A percentile compares a stretch with the other conserved stretches of the same genome.
phyloP scores from a whole-genome alignment of 2,113 vertebrate species.

The Psettodes erumei region DNA sequence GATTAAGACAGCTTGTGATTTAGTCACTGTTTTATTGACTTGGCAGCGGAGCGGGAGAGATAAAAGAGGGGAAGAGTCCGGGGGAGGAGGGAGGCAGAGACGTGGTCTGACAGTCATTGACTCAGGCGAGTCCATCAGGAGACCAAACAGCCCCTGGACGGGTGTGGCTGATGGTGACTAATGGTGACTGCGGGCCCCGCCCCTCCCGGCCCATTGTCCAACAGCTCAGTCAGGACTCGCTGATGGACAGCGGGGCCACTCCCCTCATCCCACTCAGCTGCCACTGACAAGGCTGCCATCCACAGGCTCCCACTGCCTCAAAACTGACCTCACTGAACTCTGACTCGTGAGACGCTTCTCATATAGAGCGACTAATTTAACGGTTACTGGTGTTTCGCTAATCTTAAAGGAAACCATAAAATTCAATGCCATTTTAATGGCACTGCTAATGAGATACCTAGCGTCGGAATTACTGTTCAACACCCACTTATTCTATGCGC shows the following conservation, averaged over 20 bases:
- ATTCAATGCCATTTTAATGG: background rate
- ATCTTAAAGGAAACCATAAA: background rate
- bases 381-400: background rate
- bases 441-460: slow-evolving; percentile 16
- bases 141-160: slow-evolving; percentile 64
- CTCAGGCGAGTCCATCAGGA: slow-evolving; percentile 76
- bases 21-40: slow-evolving; percentile 69
- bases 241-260: slow-evolving; percentile 66
- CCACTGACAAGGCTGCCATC: background rate
- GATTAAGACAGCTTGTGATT: slow-evolving; percentile 33
- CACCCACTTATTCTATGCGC: slow-evolving; percentile 5
- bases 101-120: slow-evolving; percentile 81
- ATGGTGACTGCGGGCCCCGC: slow-evolving; percentile 71
- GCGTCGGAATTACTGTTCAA: slow-evolving; percentile 4
- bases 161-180: slow-evolving; percentile 72
- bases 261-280: slow-evolving; percentile 41
- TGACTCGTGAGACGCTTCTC: background rate
- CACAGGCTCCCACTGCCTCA: background rate
- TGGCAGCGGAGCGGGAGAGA: slow-evolving; percentile 23
- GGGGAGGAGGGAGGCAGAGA: slow-evolving; percentile 39
- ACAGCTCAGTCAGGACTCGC: slow-evolving; percentile 40
- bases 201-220: slow-evolving; percentile 67
- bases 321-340: background rate
- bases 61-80: slow-evolving; percentile 36
- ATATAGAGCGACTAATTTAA: background rate